phyloP scores from a whole-genome alignment of 1,140 invertebrate species.

The Caenorhabditis remanei region DNA sequence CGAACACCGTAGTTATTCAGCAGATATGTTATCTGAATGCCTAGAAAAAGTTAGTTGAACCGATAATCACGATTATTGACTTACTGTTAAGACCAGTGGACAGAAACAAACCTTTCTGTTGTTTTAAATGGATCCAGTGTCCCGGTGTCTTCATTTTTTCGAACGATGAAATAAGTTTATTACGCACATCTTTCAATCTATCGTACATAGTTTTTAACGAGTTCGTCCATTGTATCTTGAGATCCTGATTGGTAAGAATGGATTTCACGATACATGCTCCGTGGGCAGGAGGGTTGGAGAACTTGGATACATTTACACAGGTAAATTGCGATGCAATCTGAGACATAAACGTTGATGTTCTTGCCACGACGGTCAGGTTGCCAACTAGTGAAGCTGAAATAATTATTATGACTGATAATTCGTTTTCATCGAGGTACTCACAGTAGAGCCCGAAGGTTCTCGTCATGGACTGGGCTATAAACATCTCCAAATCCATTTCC shows the following conservation, averaged over 20 bases:
- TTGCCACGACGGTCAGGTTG: conserved; percentile 87
- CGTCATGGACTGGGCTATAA: neutral
- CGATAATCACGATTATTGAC: neutral
- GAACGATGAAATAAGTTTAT: too few relatives aligned
- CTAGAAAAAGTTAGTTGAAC: too few relatives aligned
- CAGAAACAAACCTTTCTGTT: too few relatives aligned
- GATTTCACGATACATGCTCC: neutral
- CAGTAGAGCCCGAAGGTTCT: neutral
- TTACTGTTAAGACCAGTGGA: neutral
- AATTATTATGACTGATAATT: neutral
- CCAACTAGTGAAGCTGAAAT: conserved; percentile 77
- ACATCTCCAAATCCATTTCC: neutral
- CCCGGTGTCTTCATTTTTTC: too few relatives aligned
- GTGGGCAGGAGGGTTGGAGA: conserved; percentile 7
- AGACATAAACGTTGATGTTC: conserved; percentile 81
- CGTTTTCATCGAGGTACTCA: neutral
- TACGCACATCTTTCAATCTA: neutral
- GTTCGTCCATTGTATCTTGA: neutral
- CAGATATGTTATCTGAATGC: too few relatives aligned
- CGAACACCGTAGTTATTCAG: conserved; percentile 86
- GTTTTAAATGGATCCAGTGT: too few relatives aligned
- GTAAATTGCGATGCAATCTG: conserved; percentile 87
- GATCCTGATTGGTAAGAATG: neutral
- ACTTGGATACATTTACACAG: conserved; percentile 83
- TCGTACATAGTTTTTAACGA: neutral